Evolutionary conservation across 2,113 vertebrate species (phyloP).

Genomic region (Pelecanus crispus): DNA sequence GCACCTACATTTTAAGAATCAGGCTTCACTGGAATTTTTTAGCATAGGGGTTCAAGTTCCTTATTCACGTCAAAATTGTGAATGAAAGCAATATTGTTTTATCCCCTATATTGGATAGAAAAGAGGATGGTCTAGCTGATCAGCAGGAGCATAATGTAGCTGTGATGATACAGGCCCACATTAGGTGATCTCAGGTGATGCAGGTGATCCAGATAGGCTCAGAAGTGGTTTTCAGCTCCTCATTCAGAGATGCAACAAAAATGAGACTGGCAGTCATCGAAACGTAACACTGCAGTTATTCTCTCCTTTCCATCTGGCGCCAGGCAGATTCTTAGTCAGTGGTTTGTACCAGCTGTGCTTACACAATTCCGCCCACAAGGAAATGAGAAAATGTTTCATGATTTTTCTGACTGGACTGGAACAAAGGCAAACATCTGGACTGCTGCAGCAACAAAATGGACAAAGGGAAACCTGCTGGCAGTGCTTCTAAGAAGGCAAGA

Average conservation of each 20-base stretch:
- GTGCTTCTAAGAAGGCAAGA: not conserved
- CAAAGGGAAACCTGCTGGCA: not conserved
- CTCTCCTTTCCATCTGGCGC: not conserved
- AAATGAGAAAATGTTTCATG: not conserved
- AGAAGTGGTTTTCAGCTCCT: not conserved
- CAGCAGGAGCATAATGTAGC: not conserved
- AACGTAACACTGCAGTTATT: not conserved
- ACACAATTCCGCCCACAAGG: not conserved
- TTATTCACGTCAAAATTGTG: not conserved
- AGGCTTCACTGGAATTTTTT: not conserved
- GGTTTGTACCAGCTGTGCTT: slow-evolving; percentile 4
- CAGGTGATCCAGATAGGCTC: not conserved
- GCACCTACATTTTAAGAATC: not conserved
- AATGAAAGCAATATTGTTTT: not conserved
- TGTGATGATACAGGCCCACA: not conserved
- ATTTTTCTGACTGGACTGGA: not conserved
- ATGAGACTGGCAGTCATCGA: not conserved
- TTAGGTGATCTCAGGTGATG: not conserved
- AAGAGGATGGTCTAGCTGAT: not conserved
- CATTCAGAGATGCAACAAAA: not conserved
- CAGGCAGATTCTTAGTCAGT: not conserved
- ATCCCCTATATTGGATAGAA: not conserved
- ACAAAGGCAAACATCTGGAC: slow-evolving; percentile 2
- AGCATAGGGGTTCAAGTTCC: not conserved
- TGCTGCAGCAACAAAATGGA: not conserved